Base-by-base conservation (phyloP, 2,888 invertebrate genomes). In the Endotricha flammealis region DNA sequence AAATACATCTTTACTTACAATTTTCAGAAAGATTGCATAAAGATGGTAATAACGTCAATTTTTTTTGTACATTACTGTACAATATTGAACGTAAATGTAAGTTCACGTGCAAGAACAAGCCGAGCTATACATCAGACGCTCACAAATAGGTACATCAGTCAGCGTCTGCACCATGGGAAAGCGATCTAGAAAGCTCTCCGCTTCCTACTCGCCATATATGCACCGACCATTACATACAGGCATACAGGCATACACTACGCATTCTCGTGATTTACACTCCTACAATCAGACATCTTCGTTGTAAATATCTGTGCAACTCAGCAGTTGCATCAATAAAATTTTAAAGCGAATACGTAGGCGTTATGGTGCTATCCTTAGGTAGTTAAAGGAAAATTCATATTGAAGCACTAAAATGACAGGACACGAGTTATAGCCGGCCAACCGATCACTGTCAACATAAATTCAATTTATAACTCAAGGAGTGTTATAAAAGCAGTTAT, bases 141-240 rank as follows among this genome's bases (percentile, higher is more conserved):
- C 66, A 71, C 68, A 67, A 65, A 78, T 73, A n/a, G n/a, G n/a
- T n/a, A 69, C 71, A 74, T 81, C 76, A 72, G 62, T 72, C 69
- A 63, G 62, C 39, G 60, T 60, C 55, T 65, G 60, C 65, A 60
- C 66, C 73, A 79, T 85, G 85, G 81, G 83, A 86, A 81, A 79
- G 71, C 56, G 60, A 59, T 66, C 50, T 46, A 40, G 46, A 60
- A 59, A 52, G 57, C 55, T 48, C 51, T 53, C 53, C 51, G 64
- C 65, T 81, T 78, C 80, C 77, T 73, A 64, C 66, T 72, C 59
- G 66, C 83, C 81, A 64, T 85, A 78, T 78, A 80, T 58, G 80
- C 60, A 57, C 57, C 47, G 58, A 53, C 61, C 50, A 57, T 66
- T 68, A 64, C 59, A 45, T 60, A 51, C 53, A n/a, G 42, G 49